Conservation (phyloP, 2,797 vertebrate genomes). For the Catostomus latipinnis region DNA sequence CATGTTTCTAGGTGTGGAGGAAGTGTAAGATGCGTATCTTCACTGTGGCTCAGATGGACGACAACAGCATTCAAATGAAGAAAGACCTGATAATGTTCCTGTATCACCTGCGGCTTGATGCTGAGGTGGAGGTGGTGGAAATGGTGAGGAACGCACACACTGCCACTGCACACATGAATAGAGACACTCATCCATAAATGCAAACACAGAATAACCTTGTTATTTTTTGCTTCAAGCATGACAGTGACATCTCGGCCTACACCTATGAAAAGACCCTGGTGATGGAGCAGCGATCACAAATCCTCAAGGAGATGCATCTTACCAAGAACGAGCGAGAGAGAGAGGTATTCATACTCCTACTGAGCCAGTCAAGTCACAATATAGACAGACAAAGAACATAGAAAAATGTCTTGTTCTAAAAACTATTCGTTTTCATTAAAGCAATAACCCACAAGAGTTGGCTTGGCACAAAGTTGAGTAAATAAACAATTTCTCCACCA, state of each 20-base stretch:
- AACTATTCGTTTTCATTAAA: background rate
- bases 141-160: slow-evolving; percentile 83
- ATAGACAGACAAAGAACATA: background rate
- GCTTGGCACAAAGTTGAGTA: background rate
- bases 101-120: slow-evolving; percentile 94
- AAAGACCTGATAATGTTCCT: slow-evolving; percentile 96
- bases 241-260: slow-evolving; percentile 94
- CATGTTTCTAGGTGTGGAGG: slow-evolving; percentile 88
- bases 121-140: slow-evolving; percentile 96
- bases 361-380: background rate
- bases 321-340: slow-evolving; percentile 96
- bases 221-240: slow-evolving; percentile 77
- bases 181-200: background rate
- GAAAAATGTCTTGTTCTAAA: too few species aligned
- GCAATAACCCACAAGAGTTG: background rate
- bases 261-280: slow-evolving; percentile 97
- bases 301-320: slow-evolving; percentile 98
- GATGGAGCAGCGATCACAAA: slow-evolving; percentile 97
- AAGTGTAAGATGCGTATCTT: slow-evolving; percentile 99
- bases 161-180: background rate
- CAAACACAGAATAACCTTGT: background rate
- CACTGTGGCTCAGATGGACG: slow-evolving; percentile 97
- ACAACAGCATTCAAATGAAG: slow-evolving; percentile 99
- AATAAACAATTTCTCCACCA: too few species aligned
- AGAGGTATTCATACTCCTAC: slow-evolving; percentile 79